phyloP scores from a whole-genome alignment of 2,113 vertebrate genomes.

The Sterrhoptilus dennistouni region DNA sequence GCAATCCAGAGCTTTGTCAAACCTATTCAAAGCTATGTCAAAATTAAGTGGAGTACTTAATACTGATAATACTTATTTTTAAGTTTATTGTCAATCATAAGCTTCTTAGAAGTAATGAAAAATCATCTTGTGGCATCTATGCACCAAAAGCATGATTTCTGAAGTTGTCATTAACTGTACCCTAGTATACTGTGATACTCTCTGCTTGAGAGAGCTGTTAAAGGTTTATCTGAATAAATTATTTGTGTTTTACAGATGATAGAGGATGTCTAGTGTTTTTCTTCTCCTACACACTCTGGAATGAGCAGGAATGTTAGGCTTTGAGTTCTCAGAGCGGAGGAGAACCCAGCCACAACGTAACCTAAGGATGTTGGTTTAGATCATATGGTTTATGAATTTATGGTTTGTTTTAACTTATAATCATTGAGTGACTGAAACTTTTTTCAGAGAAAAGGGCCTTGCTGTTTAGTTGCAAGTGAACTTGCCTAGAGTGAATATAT shows the following conservation, averaged over 20 bases:
- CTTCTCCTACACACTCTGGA: not conserved
- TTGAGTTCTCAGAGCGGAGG: not conserved
- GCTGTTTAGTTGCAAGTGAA: not conserved
- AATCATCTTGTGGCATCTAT: not conserved
- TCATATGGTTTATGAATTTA: not conserved
- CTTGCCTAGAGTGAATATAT: not conserved
- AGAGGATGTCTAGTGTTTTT: not conserved
- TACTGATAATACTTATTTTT: not conserved
- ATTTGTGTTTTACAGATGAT: not conserved
- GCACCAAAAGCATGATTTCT: not conserved
- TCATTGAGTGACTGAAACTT: not conserved
- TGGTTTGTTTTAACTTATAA: not conserved
- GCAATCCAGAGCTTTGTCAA: not conserved
- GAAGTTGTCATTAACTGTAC: not conserved
- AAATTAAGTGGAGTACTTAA: not conserved
- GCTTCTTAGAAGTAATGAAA: not conserved
- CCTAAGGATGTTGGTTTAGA: not conserved
- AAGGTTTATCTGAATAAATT: conserved; percentile 7
- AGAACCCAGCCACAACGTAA: not conserved
- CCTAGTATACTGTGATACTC: not conserved
- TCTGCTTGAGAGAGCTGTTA: not conserved
- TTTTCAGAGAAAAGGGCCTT: not conserved
- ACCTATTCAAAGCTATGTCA: not conserved
- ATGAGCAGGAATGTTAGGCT: not conserved
- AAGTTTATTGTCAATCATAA: not conserved